Evolutionary conservation across 64 coral and sea anemone species (phyloP).

Genomic region (Orbicella faveolata): DNA sequence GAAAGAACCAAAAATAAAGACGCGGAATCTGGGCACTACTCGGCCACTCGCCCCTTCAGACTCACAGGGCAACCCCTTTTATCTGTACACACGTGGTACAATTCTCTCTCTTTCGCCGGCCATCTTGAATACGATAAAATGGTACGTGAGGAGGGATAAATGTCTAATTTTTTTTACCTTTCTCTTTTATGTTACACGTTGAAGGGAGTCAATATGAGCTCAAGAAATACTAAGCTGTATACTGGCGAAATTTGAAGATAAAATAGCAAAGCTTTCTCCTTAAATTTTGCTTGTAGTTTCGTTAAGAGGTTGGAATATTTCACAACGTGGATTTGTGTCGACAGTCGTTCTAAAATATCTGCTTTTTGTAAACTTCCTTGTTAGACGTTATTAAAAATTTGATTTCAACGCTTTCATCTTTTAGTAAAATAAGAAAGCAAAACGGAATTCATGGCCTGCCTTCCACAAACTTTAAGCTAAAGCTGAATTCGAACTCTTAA

Average conservation of each 20-base stretch:
- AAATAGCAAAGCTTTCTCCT: not conserved
- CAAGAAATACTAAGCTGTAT: not conserved
- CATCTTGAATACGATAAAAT: slow-evolving; percentile 92
- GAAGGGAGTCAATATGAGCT: not conserved
- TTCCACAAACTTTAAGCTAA: too few species aligned
- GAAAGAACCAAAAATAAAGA: not conserved
- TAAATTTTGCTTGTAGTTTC: not conserved
- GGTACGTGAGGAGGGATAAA: slow-evolving; percentile 47
- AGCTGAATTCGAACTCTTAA: too few species aligned
- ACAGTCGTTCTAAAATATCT: not conserved
- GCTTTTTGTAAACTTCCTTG: not conserved
- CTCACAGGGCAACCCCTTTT: slow-evolving; percentile 56
- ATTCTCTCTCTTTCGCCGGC: slow-evolving; percentile 75
- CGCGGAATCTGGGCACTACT: not conserved
- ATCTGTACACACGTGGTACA: slow-evolving; percentile 68
- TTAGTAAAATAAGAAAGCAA: too few species aligned
- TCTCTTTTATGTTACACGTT: not conserved
- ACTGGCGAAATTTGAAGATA: not conserved
- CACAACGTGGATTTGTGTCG: not conserved
- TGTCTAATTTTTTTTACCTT: not conserved
- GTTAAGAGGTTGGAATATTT: not conserved
- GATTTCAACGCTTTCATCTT: too few species aligned
- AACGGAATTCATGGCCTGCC: too few species aligned
- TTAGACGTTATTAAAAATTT: too few species aligned
- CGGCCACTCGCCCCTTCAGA: not conserved